Percentiles rank a stretch among this genome's conserved stretches.
phyloP scores from a whole-genome alignment of 2,888 invertebrate genomes.

The Nymphalis c-album region DNA sequence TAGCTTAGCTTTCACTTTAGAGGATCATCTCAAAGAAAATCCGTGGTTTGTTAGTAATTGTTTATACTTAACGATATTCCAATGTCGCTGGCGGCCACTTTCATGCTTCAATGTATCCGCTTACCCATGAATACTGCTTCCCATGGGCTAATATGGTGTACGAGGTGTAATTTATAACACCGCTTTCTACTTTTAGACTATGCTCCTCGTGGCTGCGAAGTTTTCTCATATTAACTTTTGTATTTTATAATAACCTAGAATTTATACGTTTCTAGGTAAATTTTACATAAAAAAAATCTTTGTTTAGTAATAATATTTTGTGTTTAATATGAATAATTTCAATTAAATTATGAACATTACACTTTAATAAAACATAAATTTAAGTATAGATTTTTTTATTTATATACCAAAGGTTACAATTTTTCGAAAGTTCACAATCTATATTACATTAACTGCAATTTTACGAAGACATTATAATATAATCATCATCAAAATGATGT shows the following conservation, averaged over 20 bases:
- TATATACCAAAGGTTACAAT: no score
- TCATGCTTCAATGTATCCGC: slow-evolving; percentile 12
- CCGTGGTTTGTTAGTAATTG: slow-evolving; percentile 22
- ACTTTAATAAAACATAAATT: no score
- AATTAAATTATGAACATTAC: no score
- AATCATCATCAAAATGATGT: no score
- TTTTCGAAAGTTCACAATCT: no score
- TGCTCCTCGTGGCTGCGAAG: background rate
- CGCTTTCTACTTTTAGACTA: slow-evolving; percentile 11
- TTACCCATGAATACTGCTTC: slow-evolving; percentile 17
- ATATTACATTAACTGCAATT: no score
- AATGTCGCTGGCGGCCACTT: slow-evolving; percentile 22
- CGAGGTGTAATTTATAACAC: slow-evolving; percentile 19
- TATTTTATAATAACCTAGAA: background rate
- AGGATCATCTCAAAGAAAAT: slow-evolving; percentile 8
- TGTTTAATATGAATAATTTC: no score
- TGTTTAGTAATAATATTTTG: no score
- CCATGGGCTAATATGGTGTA: slow-evolving; percentile 21
- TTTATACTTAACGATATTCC: slow-evolving; percentile 23
- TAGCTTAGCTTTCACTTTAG: background rate
- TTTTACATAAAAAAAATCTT: background rate
- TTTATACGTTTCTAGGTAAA: background rate
- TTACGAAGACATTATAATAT: no score
- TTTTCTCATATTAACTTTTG: background rate
- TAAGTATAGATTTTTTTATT: no score